Evolutionary conservation across 2,113 vertebrate species (phyloP).

Genomic region (Carollia perspicillata): DNA sequence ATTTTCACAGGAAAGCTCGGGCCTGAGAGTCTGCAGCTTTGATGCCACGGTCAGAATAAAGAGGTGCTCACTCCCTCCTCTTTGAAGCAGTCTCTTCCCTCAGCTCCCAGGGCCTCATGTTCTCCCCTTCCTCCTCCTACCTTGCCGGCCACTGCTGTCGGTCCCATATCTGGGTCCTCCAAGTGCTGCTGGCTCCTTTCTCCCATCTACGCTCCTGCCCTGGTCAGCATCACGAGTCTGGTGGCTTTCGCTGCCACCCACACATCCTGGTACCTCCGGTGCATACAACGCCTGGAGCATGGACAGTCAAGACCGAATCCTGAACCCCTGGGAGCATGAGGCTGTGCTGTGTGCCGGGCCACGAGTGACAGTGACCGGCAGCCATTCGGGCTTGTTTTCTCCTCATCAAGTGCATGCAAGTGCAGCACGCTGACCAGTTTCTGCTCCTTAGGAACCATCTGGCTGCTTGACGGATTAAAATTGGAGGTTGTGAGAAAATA

Average conservation of each 20-base stretch:
- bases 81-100: neutral
- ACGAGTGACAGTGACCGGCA: neutral
- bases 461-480: neutral
- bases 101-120: neutral
- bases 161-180: neutral
- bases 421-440: neutral
- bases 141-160: neutral
- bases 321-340: neutral
- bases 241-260: neutral
- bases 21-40: neutral
- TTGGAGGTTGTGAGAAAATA: neutral
- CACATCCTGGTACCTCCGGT: fast-evolving
- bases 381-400: neutral
- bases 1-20: neutral
- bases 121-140: neutral
- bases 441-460: neutral
- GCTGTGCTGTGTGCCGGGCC: neutral
- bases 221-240: fast-evolving
- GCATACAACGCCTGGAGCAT: neutral
- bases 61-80: neutral
- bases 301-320: no score
- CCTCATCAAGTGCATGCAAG: no score
- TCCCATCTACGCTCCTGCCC: neutral
- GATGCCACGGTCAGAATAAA: no score
- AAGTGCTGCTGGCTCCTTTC: neutral